Evolutionary conservation across 2,888 invertebrate genomes (phyloP), one percentile per base, ranked within the genome.

Genomic region (Crossocerus cetratus): DNA sequence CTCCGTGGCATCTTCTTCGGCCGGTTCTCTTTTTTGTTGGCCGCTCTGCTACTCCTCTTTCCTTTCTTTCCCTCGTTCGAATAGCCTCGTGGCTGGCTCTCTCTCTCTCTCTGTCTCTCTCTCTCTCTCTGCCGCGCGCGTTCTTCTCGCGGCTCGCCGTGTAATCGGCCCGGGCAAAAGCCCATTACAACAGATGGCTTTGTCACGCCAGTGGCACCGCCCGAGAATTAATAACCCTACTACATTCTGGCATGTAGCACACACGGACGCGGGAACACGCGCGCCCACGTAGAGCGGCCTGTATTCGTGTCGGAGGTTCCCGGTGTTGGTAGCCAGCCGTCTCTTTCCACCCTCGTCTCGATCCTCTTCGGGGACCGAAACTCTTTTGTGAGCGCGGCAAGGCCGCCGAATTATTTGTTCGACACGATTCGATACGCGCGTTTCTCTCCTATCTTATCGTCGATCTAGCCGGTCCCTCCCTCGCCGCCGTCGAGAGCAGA

Each of bases 121-220:
- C 43, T 22, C 32, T 58, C 44, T 43, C 56, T 20, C 55, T 43
- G 54, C 42, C 57, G 32, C 11, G 32, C 32, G 32, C 32, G 32
- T 32, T 32, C 32, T 32, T 32, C 32, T 32, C 32, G 32, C 32
- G 32, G 32, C 32, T 4, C 32, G 43, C 69, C 76, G 70, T 80
- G 82, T 82, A 81, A 80, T 81, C 81, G 82, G 82, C 67, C 68
- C 72, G 60, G 55, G 74, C 69, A 32, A 77, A 73, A 80, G 74
- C 80, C 82, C 82, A 80, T 82, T 82, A 81, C 79, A 72, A 65
- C 81, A 78, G 82, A 80, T 80, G 82, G 80, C 76, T 81, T 82
- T 82, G 81, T 81, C 80, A 76, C 82, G 77, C 74, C 66, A 69
- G 72, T 82, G 80, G 76, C 74, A 80, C 69, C 72, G 81, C 66